Conservation (phyloP, 2,113 vertebrate genomes). For the Dipodomys ordii region DNA sequence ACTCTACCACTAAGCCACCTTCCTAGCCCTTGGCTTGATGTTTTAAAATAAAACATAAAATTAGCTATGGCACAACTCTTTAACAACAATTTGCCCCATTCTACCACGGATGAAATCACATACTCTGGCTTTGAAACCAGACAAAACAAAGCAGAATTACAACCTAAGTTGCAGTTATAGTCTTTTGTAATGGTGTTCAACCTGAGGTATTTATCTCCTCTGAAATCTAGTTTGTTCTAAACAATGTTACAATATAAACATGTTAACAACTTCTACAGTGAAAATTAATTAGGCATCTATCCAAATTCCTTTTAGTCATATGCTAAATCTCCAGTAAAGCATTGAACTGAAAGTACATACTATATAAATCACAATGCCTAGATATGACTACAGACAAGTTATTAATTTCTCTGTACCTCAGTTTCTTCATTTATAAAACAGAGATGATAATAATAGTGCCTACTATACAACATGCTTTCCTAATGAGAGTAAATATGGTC, state of each 20-base stretch:
- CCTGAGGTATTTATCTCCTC: background rate
- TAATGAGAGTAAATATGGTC: background rate
- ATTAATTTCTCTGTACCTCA: background rate
- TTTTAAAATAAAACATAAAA: too few species aligned
- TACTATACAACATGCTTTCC: background rate
- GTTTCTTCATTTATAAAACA: background rate
- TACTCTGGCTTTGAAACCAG: background rate
- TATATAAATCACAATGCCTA: background rate
- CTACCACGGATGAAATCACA: background rate
- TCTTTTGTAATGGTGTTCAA: background rate
- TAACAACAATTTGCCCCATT: background rate
- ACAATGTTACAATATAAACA: background rate
- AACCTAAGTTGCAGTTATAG: background rate
- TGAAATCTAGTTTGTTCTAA: constrained; percentile 11
- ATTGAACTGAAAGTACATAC: background rate
- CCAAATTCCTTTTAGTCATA: background rate
- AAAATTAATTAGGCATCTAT: too few species aligned
- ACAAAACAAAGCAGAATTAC: constrained; percentile 17
- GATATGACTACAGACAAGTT: background rate
- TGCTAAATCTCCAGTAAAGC: background rate
- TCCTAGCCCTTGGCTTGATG: too few species aligned
- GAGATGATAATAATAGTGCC: background rate
- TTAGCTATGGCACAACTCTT: background rate
- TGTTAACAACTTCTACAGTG: too few species aligned
- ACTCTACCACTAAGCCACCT: too few species aligned